Conservation (phyloP, 2,113 vertebrate species). For the Phodopus roborovskii region DNA sequence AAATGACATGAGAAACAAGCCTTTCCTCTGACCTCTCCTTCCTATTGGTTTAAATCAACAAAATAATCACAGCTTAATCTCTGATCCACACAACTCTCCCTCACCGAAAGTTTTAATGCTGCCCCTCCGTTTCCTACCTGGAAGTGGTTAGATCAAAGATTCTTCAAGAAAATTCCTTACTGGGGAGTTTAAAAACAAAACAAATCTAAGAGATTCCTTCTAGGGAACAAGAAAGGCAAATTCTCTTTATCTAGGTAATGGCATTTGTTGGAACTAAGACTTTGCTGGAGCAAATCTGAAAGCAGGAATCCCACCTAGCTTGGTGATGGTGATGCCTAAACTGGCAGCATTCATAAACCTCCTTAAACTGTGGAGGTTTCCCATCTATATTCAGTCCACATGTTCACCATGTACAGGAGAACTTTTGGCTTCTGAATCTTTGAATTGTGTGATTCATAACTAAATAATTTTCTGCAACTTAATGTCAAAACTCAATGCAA, state of each 20-base stretch:
- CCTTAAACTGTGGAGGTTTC: constrained; percentile 77
- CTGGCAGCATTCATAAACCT: constrained; percentile 68
- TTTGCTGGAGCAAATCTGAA: constrained; percentile 59
- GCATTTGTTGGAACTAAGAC: constrained; percentile 71
- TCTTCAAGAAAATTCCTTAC: constrained; percentile 74
- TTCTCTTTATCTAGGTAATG: constrained; percentile 77
- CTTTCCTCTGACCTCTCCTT: constrained; percentile 79
- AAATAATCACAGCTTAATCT: constrained; percentile 73
- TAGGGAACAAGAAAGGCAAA: constrained; percentile 77
- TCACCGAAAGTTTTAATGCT: constrained; percentile 63
- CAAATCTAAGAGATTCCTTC: not conserved
- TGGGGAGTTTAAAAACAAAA: constrained; percentile 49
- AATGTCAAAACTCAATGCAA: constrained; percentile 83
- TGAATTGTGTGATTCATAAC: constrained; percentile 83
- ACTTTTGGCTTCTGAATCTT: constrained; percentile 81
- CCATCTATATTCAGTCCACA: constrained; percentile 73
- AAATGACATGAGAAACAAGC: constrained; percentile 74
- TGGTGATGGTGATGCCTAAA: constrained; percentile 67
- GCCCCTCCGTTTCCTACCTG: constrained; percentile 72
- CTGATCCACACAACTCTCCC: constrained; percentile 73
- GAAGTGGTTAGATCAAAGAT: constrained; percentile 77
- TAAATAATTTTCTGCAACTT: constrained; percentile 86
- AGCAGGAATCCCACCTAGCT: constrained; percentile 48
- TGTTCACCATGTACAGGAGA: constrained; percentile 81
- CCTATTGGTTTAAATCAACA: constrained; percentile 81